Base-by-base conservation (phyloP, 37 sponge, comb jelly and placozoan species). In the Ianthella basta region DNA sequence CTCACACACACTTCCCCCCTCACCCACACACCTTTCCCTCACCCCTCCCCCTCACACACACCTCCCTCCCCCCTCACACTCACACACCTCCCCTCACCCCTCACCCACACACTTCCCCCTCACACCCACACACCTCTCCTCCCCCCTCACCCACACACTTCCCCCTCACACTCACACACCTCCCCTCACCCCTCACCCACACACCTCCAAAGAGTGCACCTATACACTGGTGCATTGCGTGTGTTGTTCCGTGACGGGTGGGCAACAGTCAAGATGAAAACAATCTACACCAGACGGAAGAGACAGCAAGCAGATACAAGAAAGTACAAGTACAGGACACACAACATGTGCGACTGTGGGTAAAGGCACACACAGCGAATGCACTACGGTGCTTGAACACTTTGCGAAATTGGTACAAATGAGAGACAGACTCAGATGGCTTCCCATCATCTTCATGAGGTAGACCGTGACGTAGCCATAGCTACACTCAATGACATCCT, bases 161-260 rank as follows among this genome's bases (percentile, higher is more conserved):
- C 32, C 72, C 4, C 72, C 37, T 2, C 54, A 75, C 78, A 75
- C 78, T 37, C 73, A 33, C 54, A 19, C 78, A 23, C 54, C 1
- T 10, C 37, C 1, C 20, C 15, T 5, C 54, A 75, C 50, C 3
- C 8, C 78, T 39, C 54, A 75, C 54, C n/a, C 54, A 75, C 78
- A 50, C 54, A 75, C 78, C 78, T 75, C 78, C 78, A 75, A 2
- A 75, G 78, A 12, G 41, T 38, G 25, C 78, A 75, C n/a, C 54
- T 53, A 20, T 0, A 16, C 1, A 75, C 78, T n/a, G 25, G 54
- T 24, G 54, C 78, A 24, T 75, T 75, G 41, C 78, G 37, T 18
- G 54, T 75, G n/a, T 53, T 50, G 44, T 75, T 40, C 44, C 78
- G 53, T 14, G 3, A 5, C 5, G 44, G n/a, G 38, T 75, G 78